Percentiles rank a stretch among this genome's conserved stretches.
These are phyloP conservation scores for Syndactyla subalaris DNA, from an alignment of 2,797 vertebrate genomes.

Conservation along the genomic window DNA sequence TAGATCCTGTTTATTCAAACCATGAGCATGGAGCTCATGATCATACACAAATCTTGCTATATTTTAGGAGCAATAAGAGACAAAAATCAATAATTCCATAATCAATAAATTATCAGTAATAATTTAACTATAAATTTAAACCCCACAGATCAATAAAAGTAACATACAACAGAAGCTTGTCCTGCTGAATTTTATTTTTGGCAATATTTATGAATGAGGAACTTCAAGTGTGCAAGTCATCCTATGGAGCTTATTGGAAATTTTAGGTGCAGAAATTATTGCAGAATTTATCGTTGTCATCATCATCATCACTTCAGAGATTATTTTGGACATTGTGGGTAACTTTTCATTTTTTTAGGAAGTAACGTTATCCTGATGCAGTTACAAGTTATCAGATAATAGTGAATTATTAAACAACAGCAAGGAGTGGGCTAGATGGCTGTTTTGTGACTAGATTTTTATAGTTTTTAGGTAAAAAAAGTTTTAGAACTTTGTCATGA, in stretches of 20 bases:
- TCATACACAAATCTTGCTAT: background rate
- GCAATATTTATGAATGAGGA: background rate
- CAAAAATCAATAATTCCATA: background rate
- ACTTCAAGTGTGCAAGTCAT: background rate
- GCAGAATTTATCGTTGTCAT: background rate
- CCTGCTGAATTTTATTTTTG: background rate
- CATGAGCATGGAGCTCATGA: background rate
- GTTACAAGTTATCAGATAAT: background rate
- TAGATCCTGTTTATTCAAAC: background rate
- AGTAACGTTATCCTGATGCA: background rate
- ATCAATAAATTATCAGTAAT: background rate
- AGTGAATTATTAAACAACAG: background rate
- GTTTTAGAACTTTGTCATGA: background rate
- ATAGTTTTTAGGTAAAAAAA: background rate
- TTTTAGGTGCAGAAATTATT: background rate
- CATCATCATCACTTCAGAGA: background rate
- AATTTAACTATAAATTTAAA: background rate
- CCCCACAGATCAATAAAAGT: background rate
- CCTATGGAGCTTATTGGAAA: background rate
- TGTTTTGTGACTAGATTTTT: background rate
- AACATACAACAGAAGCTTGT: background rate
- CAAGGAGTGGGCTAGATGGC: background rate
- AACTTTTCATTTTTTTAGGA: background rate
- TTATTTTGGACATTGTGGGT: background rate
- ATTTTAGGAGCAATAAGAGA: background rate